Conservation (phyloP, 2,797 vertebrate species). For the Sebastes ruberrimus region DNA sequence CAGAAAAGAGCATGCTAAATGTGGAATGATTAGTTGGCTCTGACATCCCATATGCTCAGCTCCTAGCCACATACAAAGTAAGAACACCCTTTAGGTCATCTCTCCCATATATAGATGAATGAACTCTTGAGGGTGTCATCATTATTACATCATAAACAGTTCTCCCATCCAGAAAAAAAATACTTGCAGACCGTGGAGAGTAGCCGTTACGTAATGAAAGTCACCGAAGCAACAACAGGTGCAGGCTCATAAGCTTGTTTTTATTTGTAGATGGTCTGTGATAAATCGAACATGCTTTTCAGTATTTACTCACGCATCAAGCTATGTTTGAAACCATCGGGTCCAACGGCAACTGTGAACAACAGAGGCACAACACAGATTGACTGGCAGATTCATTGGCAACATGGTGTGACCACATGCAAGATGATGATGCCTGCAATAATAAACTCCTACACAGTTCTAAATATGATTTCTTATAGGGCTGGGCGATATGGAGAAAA, state of each 20-base stretch:
- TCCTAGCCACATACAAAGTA: not conserved
- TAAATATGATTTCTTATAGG: not conserved
- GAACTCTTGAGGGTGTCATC: not conserved
- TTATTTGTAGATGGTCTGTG: not conserved
- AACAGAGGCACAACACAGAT: slow-evolving; percentile 2
- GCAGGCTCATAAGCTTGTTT: not conserved
- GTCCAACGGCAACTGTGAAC: slow-evolving; percentile 2
- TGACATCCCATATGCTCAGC: slow-evolving; percentile 2
- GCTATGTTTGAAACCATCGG: not conserved
- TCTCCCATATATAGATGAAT: not conserved
- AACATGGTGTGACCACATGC: slow-evolving; percentile 3
- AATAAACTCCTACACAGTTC: not conserved
- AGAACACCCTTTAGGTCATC: not conserved
- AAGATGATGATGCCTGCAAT: not conserved
- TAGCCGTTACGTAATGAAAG: not conserved
- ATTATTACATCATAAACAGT: not conserved
- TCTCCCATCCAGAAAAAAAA: not conserved
- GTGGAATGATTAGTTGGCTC: not conserved
- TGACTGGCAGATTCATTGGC: slow-evolving; percentile 2
- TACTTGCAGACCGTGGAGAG: not conserved
- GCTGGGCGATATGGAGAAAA: not conserved
- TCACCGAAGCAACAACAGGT: not conserved
- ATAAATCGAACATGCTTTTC: not conserved
- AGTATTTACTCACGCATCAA: not conserved
- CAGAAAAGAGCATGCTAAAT: not conserved